Base-by-base conservation (phyloP, 2,113 vertebrate genomes). In the Hippocampus mohnikei region DNA sequence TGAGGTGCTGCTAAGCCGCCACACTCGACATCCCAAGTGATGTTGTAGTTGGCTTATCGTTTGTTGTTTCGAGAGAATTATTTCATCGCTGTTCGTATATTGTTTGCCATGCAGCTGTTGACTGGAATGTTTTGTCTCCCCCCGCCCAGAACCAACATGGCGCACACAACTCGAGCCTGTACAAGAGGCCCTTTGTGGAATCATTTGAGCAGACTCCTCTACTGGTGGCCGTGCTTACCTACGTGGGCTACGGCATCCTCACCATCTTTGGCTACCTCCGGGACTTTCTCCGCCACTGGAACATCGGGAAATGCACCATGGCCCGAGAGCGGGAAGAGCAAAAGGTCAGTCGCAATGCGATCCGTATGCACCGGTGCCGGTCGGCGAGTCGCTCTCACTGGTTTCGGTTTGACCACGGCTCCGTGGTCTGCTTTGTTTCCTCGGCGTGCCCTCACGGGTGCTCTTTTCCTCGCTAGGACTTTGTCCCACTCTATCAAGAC, bases 181-280 rank as follows among this genome's bases (percentile, higher is more conserved):
- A 98, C 88, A 96, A 94, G 87, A 94, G 92, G 77, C 94, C 94
- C 0, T 98, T 95, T 74, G 90, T 91, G 67, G 95, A 99, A 86
- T 94, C 91, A 8, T 99, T 94, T 80, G 96, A 99, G 85, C 95
- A 99, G 89, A 99, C 96, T 0, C 97, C 97, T 0, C 94, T 99
- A 76, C 89, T 98, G 79, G 96, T 99, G 77, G 97, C 97, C 3
- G 96, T 99, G 77, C 92, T 99, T 80, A 99, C 97, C 16, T 99
- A 98, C 0, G 94, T 99, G 88, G 96, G 97, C 20, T 99, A 99
- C 0, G 96, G 96, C 61, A 96, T 99, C 66, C 96, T 99, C 74
- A 99, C 97, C 58, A 89, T 99, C 78, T 98, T 99, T 46, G 97
- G 97, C 16, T 98, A 99, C 86, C 93, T 99, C 84, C 91, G 96